A percentile compares a stretch with the other conserved stretches of the same genome.
phyloP scores from a whole-genome alignment of 2,797 vertebrate species.

The Heliangelus exortis region DNA sequence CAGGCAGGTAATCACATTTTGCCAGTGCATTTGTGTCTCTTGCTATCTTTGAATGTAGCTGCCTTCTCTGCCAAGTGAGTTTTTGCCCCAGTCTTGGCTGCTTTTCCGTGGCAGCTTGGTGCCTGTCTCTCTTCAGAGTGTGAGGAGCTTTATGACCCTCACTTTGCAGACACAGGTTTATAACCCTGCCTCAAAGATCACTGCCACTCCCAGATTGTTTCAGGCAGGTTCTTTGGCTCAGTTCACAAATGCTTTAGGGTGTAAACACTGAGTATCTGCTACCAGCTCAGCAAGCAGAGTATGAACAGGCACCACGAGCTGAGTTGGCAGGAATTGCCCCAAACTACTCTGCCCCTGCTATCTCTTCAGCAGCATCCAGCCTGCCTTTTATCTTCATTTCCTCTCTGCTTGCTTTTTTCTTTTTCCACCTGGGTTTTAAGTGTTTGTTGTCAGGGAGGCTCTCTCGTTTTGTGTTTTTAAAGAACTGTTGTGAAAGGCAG shows the following conservation, averaged over 20 bases:
- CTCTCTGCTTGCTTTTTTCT: background rate
- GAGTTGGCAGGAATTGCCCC: background rate
- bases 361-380: background rate
- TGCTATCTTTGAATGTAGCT: background rate
- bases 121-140: background rate
- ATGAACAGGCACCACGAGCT: background rate
- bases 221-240: background rate
- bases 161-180: accelerated
- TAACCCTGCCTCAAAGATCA: background rate
- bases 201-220: background rate
- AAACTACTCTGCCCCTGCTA: accelerated
- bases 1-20: background rate
- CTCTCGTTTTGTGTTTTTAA: conserved; percentile 15
- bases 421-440: background rate
- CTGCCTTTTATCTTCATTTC: conserved; percentile 25
- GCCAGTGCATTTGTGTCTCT: background rate
- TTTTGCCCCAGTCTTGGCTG: background rate
- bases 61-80: accelerated
- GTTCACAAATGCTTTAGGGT: background rate
- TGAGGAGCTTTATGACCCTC: background rate
- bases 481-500: conserved; percentile 40
- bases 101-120: background rate
- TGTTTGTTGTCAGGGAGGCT: background rate
- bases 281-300: background rate
- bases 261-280: background rate